phyloP scores from a whole-genome alignment of 2,888 invertebrate species.

The Nomada lathburiana region DNA sequence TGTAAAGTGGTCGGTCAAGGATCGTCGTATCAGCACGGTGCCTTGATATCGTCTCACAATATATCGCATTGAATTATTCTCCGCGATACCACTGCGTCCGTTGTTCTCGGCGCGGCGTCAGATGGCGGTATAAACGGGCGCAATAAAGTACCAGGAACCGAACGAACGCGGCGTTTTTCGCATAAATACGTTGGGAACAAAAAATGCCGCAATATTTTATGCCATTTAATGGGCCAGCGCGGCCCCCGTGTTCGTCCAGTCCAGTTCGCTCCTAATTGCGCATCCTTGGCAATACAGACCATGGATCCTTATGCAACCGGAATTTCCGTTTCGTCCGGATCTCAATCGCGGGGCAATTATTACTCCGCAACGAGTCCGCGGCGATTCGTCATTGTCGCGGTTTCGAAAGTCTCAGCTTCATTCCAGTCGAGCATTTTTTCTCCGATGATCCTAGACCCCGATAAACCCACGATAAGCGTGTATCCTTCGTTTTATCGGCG shows the following conservation, averaged over 20 bases:
- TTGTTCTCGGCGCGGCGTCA: neutral
- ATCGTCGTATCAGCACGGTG: neutral
- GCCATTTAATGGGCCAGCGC: no score
- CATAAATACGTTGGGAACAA: neutral
- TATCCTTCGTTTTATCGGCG: neutral
- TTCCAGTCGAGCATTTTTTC: no score
- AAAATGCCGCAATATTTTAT: no score
- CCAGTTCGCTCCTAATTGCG: no score
- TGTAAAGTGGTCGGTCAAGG: conserved; percentile 21
- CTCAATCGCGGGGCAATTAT: neutral
- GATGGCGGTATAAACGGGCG: no score
- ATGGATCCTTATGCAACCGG: conserved; percentile 35
- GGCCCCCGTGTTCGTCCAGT: no score
- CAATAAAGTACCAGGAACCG: no score
- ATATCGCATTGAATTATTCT: neutral
- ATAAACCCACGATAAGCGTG: conserved; percentile 22
- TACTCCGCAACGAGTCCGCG: neutral
- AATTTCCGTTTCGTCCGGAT: conserved; percentile 6
- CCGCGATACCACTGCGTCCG: no score
- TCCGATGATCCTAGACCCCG: conserved; percentile 34
- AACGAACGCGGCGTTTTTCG: neutral
- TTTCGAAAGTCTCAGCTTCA: no score
- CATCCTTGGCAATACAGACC: conserved; percentile 62
- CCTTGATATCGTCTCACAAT: neutral
- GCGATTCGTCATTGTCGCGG: neutral